Percentiles rank a stretch among this genome's conserved stretches.
Conservation (phyloP, 1,140 invertebrate species). For the Proctacanthus coquilletti region DNA sequence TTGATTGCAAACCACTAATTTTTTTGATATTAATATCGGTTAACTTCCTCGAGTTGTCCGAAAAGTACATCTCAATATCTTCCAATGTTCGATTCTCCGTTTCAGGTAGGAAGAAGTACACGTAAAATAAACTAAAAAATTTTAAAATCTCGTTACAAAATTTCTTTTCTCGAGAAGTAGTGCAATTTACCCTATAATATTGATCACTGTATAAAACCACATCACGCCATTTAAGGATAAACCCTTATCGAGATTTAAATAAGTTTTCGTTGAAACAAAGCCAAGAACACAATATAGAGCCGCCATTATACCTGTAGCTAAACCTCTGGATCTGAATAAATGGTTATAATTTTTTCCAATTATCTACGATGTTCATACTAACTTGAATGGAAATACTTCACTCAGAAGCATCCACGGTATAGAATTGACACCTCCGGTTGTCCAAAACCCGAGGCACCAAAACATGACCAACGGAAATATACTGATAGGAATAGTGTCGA, state of each 20-base stretch:
- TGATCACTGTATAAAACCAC: conserved; percentile 42
- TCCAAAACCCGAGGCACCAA: conserved; percentile 7
- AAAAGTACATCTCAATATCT: conserved; percentile 49
- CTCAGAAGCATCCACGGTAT: conserved; percentile 37
- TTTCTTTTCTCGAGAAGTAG: background rate
- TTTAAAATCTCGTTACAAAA: background rate
- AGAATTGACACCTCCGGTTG: conserved; percentile 7
- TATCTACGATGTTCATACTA: conserved; percentile 10
- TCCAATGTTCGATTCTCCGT: conserved; percentile 60
- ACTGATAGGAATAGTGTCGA: background rate
- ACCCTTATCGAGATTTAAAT: conserved; percentile 33
- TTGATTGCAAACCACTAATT: background rate
- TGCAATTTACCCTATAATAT: conserved; percentile 32
- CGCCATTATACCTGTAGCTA: conserved; percentile 38
- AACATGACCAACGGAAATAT: conserved; percentile 10
- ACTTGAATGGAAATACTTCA: conserved; percentile 27
- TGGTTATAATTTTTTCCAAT: background rate
- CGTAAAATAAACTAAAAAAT: conserved; percentile 27
- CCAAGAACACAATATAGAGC: conserved; percentile 40
- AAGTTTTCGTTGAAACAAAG: conserved; percentile 46
- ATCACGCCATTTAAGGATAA: conserved; percentile 40
- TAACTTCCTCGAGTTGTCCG: conserved; percentile 24
- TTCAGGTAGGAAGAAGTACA: conserved; percentile 58
- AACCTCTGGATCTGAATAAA: conserved; percentile 34
- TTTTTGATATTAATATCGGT: conserved; percentile 5